These are phyloP conservation scores for Hoplostethus mediterraneus DNA, from an alignment of 2,797 vertebrate genomes.

Conservation along the genomic window DNA sequence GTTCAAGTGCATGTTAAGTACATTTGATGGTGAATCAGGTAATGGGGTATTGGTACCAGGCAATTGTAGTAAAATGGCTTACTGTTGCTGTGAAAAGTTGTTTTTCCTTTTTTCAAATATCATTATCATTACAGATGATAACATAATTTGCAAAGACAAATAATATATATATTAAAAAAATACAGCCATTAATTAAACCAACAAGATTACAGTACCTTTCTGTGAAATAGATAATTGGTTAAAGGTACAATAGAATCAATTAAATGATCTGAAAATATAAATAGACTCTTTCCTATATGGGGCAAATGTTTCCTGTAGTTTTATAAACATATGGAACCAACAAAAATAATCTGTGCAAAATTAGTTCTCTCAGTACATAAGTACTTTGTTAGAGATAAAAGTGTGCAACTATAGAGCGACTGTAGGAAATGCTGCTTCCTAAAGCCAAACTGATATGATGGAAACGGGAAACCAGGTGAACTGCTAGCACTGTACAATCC, in stretches of 20 bases:
- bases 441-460: slow-evolving; percentile 58
- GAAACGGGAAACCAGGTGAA: slow-evolving; percentile 57
- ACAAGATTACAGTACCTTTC: slow-evolving; percentile 57
- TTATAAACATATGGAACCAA: slow-evolving; percentile 71
- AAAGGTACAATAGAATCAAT: slow-evolving; percentile 77
- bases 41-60: slow-evolving; percentile 55
- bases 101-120: slow-evolving; percentile 25
- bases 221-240: slow-evolving; percentile 71
- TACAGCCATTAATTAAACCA: slow-evolving; percentile 54
- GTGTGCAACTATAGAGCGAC: slow-evolving; percentile 77
- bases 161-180: slow-evolving; percentile 52
- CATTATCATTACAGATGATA: slow-evolving; percentile 30
- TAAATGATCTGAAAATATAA: slow-evolving; percentile 81
- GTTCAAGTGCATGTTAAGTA: slow-evolving; percentile 25
- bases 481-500: slow-evolving; percentile 58
- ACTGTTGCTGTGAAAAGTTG: slow-evolving; percentile 32
- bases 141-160: slow-evolving; percentile 54
- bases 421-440: slow-evolving; percentile 61
- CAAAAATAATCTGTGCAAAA: slow-evolving; percentile 80
- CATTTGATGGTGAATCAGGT: slow-evolving; percentile 31
- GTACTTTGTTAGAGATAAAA: slow-evolving; percentile 70
- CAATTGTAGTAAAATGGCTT: slow-evolving; percentile 58
- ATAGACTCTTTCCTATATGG: slow-evolving; percentile 68
- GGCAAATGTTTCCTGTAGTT: slow-evolving; percentile 61
- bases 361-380: slow-evolving; percentile 61